Evolutionary conservation across 2,797 vertebrate species (phyloP).

Genomic region (Sciurus vulgaris): DNA sequence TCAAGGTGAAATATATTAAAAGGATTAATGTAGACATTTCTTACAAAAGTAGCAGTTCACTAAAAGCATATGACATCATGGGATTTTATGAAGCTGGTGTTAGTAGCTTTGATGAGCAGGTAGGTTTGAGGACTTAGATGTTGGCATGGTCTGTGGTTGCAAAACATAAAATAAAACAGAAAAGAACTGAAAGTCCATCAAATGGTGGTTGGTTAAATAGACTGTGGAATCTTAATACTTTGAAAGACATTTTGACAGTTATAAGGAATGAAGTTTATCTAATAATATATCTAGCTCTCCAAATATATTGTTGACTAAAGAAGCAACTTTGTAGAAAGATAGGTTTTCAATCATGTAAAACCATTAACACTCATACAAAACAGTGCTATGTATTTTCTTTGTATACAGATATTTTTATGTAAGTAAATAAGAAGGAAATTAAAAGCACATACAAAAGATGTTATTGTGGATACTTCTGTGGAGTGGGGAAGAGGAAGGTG

Average conservation of each 20-base stretch:
- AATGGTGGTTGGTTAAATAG: slow-evolving; percentile 9
- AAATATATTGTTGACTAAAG: background rate
- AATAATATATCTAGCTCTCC: background rate
- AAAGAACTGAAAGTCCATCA: slow-evolving; percentile 5
- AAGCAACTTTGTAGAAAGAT: background rate
- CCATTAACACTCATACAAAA: background rate
- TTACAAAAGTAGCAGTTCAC: background rate
- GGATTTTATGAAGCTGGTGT: background rate
- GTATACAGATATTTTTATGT: background rate
- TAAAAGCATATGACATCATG: background rate
- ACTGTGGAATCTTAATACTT: background rate
- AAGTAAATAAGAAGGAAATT: background rate
- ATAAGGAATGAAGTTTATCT: background rate
- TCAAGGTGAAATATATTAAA: background rate
- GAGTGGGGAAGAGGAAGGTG: background rate
- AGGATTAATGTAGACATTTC: background rate
- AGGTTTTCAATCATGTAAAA: background rate
- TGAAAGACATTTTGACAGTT: background rate
- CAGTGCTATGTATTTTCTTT: background rate
- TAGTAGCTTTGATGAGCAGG: background rate
- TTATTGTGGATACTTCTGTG: background rate
- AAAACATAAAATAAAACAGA: slow-evolving; percentile 43
- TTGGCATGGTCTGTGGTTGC: background rate
- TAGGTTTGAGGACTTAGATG: background rate
- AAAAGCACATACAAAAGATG: background rate